Evolutionary conservation across 2,113 vertebrate genomes (phyloP), one percentile per base, ranked within the genome.

Genomic region (Enhydra lutris): DNA sequence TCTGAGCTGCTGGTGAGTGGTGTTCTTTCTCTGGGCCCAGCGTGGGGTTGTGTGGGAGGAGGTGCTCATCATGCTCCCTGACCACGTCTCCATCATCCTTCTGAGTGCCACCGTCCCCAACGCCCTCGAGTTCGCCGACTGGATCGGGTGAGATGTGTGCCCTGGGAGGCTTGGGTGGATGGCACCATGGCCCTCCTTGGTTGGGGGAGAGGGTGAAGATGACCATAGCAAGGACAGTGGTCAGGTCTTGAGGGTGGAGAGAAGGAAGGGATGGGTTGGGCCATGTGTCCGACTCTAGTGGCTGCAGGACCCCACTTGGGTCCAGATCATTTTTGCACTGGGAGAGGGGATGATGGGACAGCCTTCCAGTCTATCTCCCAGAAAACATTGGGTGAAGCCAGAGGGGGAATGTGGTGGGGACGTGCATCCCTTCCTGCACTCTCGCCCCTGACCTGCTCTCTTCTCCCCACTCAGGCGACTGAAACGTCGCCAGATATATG

Each of bases 41-140:
- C 99, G 99, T 17, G 99, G 99, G 1, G 99, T 99, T 6, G 99
- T 99, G 45, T 99, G 99, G 99, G 99, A 99, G 97, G 99, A 99
- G 95, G 99, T 99, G 73, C 98, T 99, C 57, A 99, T 99, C 93
- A 99, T 99, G 99, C 99, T 99, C 3, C 99, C 99, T 0, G 99
- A 99, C 76, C 99, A 99, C 4, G 99, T 99, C 91, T 99, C 99
- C 86, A 99, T 99, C 97, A 99, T 99, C 93, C 99, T 99, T 42
- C 99, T 99, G 23, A 99, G 99, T 7, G 99, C 99, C 94, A 99
- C 99, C 0, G 99, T 99, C 55, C 99, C 99, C 84, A 99, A 99
- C 0, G 99, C 99, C 26, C 94, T 99, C 89, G 99, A 99, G 98
- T 99, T 99, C 86, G 99, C 99, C 29, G 99, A 99, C 97, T 99